Evolutionary conservation across 1,140 invertebrate genomes (phyloP), one percentile per base, ranked within the genome.

Genomic region (Anadara kagoshimensis): DNA sequence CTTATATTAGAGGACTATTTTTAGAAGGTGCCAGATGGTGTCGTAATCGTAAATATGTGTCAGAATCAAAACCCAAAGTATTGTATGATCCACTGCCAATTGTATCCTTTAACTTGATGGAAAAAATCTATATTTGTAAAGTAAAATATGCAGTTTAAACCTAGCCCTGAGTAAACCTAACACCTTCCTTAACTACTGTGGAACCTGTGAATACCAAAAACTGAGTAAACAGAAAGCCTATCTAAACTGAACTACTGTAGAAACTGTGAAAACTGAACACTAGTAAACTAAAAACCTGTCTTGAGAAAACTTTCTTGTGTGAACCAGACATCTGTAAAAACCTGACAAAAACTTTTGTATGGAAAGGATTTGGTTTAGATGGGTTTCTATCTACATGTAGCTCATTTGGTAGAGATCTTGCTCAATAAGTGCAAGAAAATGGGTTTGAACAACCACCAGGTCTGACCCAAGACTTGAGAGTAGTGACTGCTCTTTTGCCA

Each of bases 11-110:
- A 53, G 89, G 89, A 0, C 69, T 90, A 29, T 89, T 78, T 73
- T 83, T 90, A 72, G 89, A 90, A 76, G 89, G 89, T 62, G 89
- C 88, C 14, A 70, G 87, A 20, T 90, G 89, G 89, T 76, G 82
- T 71, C 74, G 83, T 20, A 64, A 80, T 29, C 75, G 59, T 45
- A 80, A 83, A 72, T 78, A 83, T 5, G 76, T 90, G 5, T 76
- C 75, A 26, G 89, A 90, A 75, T 87, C 88, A 41, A 59, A 78
- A 0, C 82, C 87, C 5, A 89, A 89, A 68, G 78, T 89, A 26
- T 79, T 90, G 20, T 85, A 88, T 77, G 88, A 89, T 63, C 67
- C 78, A 12, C 83, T 89, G 78, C 89, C 89, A 54, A 80, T 90
- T 74, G 86, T 89, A 88, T 88, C 85, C 86, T 88, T 88, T 72